These are phyloP conservation scores for Lasioglossum villosulum DNA, from an alignment of 2,888 invertebrate genomes.

Conservation along the genomic window DNA sequence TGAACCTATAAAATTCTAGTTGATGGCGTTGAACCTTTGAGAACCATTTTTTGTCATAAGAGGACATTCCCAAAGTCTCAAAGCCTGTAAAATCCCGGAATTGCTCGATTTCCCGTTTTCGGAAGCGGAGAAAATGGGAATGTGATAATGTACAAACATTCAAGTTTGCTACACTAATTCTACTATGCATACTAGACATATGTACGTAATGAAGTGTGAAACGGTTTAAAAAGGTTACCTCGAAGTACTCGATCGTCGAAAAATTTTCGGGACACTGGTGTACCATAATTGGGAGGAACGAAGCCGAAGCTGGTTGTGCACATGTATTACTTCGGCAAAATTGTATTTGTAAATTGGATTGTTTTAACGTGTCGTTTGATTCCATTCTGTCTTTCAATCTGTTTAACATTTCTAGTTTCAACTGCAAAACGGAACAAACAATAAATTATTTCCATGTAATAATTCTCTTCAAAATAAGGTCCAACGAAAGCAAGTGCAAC, in stretches of 20 bases:
- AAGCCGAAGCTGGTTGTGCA: conserved; percentile 86
- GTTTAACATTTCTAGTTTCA: conserved; percentile 90
- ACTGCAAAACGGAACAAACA: conserved; percentile 83
- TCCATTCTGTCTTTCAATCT: conserved; percentile 85
- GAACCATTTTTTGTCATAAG: too few relatives aligned
- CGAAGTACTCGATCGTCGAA: conserved; percentile 93
- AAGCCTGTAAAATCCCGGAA: too few relatives aligned
- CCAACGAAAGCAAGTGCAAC: too few relatives aligned
- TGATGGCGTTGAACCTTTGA: too few relatives aligned
- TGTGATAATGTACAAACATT: too few relatives aligned
- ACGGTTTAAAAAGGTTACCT: conserved; percentile 85
- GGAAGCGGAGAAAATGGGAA: too few relatives aligned
- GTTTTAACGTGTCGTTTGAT: conserved; percentile 86
- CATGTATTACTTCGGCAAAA: conserved; percentile 90
- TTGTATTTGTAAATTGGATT: conserved; percentile 88
- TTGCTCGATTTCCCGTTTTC: too few relatives aligned
- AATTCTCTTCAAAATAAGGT: neutral
- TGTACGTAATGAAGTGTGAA: neutral
- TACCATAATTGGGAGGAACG: conserved; percentile 90
- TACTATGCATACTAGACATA: neutral
- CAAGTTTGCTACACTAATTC: neutral
- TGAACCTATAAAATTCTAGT: too few relatives aligned
- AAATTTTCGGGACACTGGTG: conserved; percentile 94
- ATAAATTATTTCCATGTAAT: neutral
- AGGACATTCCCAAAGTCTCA: too few relatives aligned